Conservation (phyloP, 2,113 vertebrate genomes). For the Pollimyrus isidori region DNA sequence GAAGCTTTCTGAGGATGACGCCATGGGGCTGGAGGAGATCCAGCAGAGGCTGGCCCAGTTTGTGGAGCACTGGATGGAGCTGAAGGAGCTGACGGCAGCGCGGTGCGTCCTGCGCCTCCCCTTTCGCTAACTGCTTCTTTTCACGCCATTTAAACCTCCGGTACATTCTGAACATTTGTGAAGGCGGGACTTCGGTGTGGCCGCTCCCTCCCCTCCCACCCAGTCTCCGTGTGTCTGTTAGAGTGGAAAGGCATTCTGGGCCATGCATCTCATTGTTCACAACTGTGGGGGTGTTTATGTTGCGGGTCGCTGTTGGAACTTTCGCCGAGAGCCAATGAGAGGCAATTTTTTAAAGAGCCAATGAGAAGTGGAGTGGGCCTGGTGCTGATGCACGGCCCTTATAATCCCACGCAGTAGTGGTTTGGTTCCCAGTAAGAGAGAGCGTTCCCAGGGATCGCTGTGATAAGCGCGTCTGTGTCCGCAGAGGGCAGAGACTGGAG, state of each 20-base stretch:
- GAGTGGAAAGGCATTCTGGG: background rate
- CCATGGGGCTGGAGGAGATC: constrained; percentile 95
- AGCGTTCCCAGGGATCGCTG: background rate
- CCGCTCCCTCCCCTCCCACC: background rate
- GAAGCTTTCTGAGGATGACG: constrained; percentile 94
- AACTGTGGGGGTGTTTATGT: background rate
- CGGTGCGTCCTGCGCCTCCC: constrained; percentile 46
- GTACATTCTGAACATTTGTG: background rate
- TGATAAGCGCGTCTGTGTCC: constrained; percentile 7
- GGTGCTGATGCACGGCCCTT: background rate
- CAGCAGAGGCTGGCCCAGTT: constrained; percentile 94
- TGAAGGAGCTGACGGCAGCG: constrained; percentile 83
- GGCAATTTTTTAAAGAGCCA: background rate
- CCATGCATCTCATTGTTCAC: background rate
- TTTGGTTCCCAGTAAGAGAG: background rate
- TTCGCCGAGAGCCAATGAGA: background rate
- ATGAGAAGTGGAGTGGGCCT: background rate
- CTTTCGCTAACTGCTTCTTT: background rate
- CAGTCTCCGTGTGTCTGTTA: background rate
- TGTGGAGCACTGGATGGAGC: constrained; percentile 91
- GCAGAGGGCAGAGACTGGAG: constrained; percentile 88
- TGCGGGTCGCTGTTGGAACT: background rate
- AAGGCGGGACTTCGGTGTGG: background rate
- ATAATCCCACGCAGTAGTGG: background rate
- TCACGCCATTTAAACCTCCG: background rate